Base-by-base conservation (phyloP, 1,140 invertebrate genomes). In the Zaprionus kolodkinae region DNA sequence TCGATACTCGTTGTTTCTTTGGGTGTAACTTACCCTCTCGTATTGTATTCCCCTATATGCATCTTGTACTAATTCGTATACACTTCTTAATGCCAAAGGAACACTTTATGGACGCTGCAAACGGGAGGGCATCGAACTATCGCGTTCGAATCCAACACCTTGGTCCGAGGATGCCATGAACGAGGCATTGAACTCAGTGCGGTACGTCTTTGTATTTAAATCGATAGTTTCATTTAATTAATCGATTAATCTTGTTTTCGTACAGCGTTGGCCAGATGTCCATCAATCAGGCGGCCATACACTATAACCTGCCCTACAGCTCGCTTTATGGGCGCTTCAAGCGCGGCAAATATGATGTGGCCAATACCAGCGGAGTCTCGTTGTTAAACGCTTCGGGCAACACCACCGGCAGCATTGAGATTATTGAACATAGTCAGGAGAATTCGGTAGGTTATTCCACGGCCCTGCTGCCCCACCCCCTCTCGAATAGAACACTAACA, bases 161-260 rank as follows among this genome's bases (percentile, higher is more conserved):
- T 98, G 97, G 97, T 97, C 96, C 48, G 97, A 97, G 88, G 96
- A 96, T 91, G 96, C 96, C 27, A 97, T 98, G 97, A 96, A 95
- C 10, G 96, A 97, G 92, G 97, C 97, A 43, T 93, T 98, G 50
- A 97, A 97, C 92, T 96, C 97, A 76, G 96, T 98, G 61, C 96
- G 96, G 96, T 97, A 93, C 91, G 83, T 85, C 40, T 52, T 45
- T 15, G 17, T 36, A 4, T 12, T 15, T 5, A 11, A 11, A 60
- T 30, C 7, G 15, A 15, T 45, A 7, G 9, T 17, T 10, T 1
- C 15, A 35, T 17, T 15, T 5, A 2, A 30, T 30, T 35, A 38
- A 35, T 36, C 30, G 35, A 56, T 36, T 17, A 12, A 6, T 11
- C 12, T 30, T 57, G n/a, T 77, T 52, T 74, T 92, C 93, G n/a